phyloP scores from a whole-genome alignment of 2,888 invertebrate species.

The Neoascia interrupta region DNA sequence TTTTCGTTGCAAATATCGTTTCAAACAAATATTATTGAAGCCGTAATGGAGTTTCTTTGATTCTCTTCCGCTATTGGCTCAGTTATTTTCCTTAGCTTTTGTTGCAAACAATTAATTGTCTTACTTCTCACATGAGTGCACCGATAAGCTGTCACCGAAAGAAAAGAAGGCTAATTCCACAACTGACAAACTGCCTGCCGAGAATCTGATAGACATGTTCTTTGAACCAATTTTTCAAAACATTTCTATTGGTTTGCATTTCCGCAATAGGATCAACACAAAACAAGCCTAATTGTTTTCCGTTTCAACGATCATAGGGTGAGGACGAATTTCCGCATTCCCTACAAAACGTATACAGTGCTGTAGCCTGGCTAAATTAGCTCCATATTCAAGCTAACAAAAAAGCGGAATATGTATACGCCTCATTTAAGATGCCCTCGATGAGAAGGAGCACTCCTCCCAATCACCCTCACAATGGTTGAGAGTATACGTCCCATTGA shows the following conservation, averaged over 20 bases:
- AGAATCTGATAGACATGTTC: conserved; percentile 48
- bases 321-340: conserved; percentile 66
- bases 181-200: conserved; percentile 32
- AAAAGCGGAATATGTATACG: conserved; percentile 12
- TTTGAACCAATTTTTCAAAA: conserved; percentile 39
- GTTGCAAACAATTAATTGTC: too few relatives aligned
- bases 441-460: conserved; percentile 56
- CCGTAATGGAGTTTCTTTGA: too few relatives aligned
- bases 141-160: conserved; percentile 56
- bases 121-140: too few relatives aligned
- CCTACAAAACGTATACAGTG: too few relatives aligned
- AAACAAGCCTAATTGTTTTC: conserved; percentile 61
- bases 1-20: too few relatives aligned
- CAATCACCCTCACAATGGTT: conserved; percentile 57
- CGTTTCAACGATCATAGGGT: conserved; percentile 33
- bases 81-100: too few relatives aligned
- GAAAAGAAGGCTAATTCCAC: conserved; percentile 38
- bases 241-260: conserved; percentile 48
- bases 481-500: conserved; percentile 10
- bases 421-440: conserved; percentile 54
- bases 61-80: too few relatives aligned
- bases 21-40: too few relatives aligned
- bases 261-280: conserved; percentile 51
- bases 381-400: conserved; percentile 38
- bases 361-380: too few relatives aligned